Evolutionary conservation across 2,113 vertebrate genomes (phyloP), one percentile per base, ranked within the genome.

Genomic region (Varanus salvator): DNA sequence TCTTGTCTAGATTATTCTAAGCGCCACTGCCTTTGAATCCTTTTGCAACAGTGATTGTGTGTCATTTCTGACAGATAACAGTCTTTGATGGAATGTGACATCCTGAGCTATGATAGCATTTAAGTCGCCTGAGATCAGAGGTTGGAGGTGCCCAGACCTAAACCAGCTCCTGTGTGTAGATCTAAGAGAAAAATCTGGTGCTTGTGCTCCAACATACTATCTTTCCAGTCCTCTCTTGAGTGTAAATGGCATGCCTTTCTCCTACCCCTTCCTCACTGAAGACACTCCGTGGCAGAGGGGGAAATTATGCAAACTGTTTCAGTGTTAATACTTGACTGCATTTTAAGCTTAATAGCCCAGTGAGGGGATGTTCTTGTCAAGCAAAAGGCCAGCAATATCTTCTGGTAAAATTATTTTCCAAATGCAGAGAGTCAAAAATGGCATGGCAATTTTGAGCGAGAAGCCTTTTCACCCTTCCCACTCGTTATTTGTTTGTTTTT

Each of bases 331-430:
- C 93, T 94, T 94, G 92, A 93, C 92, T 96, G 90, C 87, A 74
- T 96, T 94, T 95, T 93, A 92, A 93, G 88, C 88, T 84, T 94
- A 94, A 95, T 91, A 93, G 89, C 84, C 90, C 87, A 93, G 89
- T 83, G 91, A 94, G 93, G 38, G 66, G 83, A 94, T 90, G 86
- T 93, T 94, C 91, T 91, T 93, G 84, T n/a, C 92, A 95, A 93
- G 91, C 48, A 92, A 95, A 96, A 95, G 94, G 93, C 94, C 96
- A 96, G 90, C 90, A 94, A 92, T 92, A 93, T 94, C 89, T 94
- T 77, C 88, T 94, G 94, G 93, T 94, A 91, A 93, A 94, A 93
- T 91, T 81, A 91, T 68, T 89, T 50, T 91, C 92, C 91, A 91
- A 95, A 87, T 88, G 48, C n/a, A 95, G 89, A 94, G 93, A 93